These are phyloP conservation scores for Abrostola triplasia DNA, from an alignment of 2,888 invertebrate species.

Conservation along the genomic window DNA sequence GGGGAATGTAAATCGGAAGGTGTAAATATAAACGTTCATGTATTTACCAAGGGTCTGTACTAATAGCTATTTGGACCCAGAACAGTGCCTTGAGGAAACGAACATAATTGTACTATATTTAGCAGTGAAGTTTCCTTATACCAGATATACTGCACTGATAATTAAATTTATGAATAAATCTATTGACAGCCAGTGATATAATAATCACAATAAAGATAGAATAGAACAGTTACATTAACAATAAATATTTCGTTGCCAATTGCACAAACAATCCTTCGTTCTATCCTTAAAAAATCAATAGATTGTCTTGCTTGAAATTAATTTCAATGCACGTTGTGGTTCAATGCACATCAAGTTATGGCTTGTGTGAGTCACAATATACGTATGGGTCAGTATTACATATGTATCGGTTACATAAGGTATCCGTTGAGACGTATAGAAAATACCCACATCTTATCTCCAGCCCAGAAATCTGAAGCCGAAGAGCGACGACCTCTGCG, in stretches of 20 bases:
- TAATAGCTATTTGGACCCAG: constrained; percentile 6
- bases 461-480: constrained; percentile 44
- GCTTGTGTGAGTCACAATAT: constrained; percentile 27
- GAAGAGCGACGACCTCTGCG: constrained; percentile 45
- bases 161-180: too few species aligned
- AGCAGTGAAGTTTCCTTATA: not conserved
- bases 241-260: too few species aligned
- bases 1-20: constrained; percentile 42
- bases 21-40: constrained; percentile 26
- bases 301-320: not conserved
- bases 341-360: constrained; percentile 17
- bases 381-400: constrained; percentile 15
- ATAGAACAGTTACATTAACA: too few species aligned
- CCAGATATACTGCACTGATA: too few species aligned
- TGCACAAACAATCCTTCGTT: too few species aligned
- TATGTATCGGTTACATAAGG: constrained; percentile 25
- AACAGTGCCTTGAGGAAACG: constrained; percentile 14
- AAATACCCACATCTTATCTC: constrained; percentile 26
- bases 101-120: not conserved
- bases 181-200: too few species aligned
- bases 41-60: constrained; percentile 1
- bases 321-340: constrained; percentile 1
- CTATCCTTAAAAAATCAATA: too few species aligned
- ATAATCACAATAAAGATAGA: too few species aligned
- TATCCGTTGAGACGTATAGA: constrained; percentile 25